Percentiles rank a stretch among this genome's conserved stretches.
phyloP scores from a whole-genome alignment of 2,888 invertebrate species.

The Nebria brevicollis region DNA sequence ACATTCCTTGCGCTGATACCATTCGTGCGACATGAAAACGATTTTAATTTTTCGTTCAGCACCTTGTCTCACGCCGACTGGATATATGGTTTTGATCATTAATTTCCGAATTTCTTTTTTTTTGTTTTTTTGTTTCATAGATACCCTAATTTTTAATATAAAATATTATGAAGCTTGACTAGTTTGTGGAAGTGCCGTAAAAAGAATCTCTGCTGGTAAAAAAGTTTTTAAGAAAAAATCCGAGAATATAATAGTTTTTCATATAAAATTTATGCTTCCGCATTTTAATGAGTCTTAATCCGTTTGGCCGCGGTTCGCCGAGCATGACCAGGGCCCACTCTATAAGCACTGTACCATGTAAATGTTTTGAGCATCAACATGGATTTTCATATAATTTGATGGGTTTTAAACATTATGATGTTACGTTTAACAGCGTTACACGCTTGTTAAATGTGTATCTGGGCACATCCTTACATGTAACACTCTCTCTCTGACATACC shows the following conservation, averaged over 20 bases:
- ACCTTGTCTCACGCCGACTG: conserved; percentile 8
- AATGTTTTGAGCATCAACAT: conserved; percentile 48
- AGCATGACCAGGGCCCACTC: conserved; percentile 52
- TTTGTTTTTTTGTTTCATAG: too few species aligned
- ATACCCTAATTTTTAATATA: too few species aligned
- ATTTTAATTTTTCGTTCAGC: conserved; percentile 16
- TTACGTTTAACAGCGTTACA: conserved; percentile 46
- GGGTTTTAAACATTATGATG: conserved; percentile 42
- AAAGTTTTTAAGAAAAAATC: neutral
- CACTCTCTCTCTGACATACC: neutral
- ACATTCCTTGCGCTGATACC: conserved; percentile 38
- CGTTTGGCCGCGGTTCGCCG: conserved; percentile 50
- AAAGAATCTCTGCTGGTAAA: too few species aligned
- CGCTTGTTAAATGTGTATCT: conserved; percentile 45
- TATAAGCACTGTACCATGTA: conserved; percentile 51
- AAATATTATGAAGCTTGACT: too few species aligned
- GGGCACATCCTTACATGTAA: conserved; percentile 13
- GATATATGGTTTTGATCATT: neutral
- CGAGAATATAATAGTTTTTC: neutral
- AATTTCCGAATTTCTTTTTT: neutral
- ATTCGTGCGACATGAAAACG: conserved; percentile 31
- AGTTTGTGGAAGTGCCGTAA: too few species aligned
- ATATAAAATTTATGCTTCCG: conserved; percentile 40
- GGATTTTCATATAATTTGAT: conserved; percentile 45
- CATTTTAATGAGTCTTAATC: conserved; percentile 47